Conservation (phyloP, 2,888 invertebrate species). For the Athalia rosae region DNA sequence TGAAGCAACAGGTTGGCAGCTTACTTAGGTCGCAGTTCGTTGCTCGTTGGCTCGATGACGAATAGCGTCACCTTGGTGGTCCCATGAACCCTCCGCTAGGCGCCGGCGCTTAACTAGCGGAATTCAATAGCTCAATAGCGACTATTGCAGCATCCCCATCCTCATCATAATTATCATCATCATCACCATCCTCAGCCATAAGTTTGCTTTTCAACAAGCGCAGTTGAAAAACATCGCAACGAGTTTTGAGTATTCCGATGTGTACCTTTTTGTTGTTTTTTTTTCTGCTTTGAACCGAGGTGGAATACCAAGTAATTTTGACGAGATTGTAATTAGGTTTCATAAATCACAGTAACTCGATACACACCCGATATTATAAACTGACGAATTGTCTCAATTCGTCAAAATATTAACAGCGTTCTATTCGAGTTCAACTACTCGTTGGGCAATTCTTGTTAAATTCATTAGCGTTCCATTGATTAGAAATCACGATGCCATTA, state of each 20-base stretch:
- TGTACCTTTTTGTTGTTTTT: no score
- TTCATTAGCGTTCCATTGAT: slow-evolving; percentile 39
- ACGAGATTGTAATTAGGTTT: slow-evolving; percentile 34
- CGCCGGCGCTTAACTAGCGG: slow-evolving; percentile 16
- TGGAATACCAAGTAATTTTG: slow-evolving; percentile 5
- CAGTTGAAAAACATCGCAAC: no score
- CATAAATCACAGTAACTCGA: slow-evolving; percentile 35
- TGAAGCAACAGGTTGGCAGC: slow-evolving; percentile 63
- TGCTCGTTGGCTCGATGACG: slow-evolving; percentile 59
- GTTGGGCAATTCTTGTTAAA: slow-evolving; percentile 36
- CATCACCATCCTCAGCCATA: no score
- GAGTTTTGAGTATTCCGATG: no score
- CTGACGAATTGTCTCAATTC: slow-evolving; percentile 40
- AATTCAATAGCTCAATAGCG: slow-evolving; percentile 16
- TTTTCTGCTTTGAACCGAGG: neutral
- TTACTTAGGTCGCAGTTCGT: slow-evolving; percentile 40
- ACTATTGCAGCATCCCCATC: neutral
- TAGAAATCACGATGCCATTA: slow-evolving; percentile 33
- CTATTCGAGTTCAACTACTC: slow-evolving; percentile 16
- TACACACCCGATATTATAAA: neutral
- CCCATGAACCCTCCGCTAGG: slow-evolving; percentile 56
- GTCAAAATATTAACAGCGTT: slow-evolving; percentile 18
- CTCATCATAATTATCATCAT: no score
- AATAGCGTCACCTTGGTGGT: slow-evolving; percentile 62
- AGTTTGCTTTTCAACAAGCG: no score